Percentiles rank a stretch among this genome's conserved stretches.
Evolutionary conservation across 53 echinoderm and acorn worm genomes (phyloP).

Genomic region (Echinarachnius parma): DNA sequence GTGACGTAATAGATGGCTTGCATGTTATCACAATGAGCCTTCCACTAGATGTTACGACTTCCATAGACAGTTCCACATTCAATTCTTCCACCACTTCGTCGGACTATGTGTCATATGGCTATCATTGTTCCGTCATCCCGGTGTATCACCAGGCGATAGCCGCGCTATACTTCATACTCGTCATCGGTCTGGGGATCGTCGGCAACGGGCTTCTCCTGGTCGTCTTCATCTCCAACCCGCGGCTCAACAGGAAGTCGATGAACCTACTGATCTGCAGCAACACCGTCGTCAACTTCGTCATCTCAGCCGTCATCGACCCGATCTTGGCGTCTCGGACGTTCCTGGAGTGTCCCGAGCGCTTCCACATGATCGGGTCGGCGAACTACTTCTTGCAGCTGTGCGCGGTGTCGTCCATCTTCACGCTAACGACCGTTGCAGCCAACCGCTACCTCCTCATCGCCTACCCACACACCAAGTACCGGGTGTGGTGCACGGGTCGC

Average conservation of each 20-base stretch:
- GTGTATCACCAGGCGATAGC: background rate
- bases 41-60: no score
- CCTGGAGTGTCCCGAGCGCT: background rate
- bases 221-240: background rate
- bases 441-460: constrained; percentile 67
- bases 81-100: no score
- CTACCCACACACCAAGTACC: constrained; percentile 40
- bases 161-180: constrained; percentile 1
- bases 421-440: constrained; percentile 55
- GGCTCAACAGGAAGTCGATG: constrained; percentile 26
- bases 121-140: no score
- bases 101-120: no score
- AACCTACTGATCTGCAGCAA: constrained; percentile 27
- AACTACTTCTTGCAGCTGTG: constrained; percentile 20
- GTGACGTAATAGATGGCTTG: no score
- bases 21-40: no score
- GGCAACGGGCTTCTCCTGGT: constrained; percentile 31
- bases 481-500: constrained; percentile 39
- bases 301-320: constrained; percentile 8
- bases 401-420: constrained; percentile 49
- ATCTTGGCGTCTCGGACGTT: constrained; percentile 1
- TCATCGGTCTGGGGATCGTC: constrained; percentile 17
- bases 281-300: constrained; percentile 19
- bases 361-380: background rate
- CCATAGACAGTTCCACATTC: no score